Evolutionary conservation across 2,888 invertebrate genomes (phyloP).

Genomic region (Boloria selene): DNA sequence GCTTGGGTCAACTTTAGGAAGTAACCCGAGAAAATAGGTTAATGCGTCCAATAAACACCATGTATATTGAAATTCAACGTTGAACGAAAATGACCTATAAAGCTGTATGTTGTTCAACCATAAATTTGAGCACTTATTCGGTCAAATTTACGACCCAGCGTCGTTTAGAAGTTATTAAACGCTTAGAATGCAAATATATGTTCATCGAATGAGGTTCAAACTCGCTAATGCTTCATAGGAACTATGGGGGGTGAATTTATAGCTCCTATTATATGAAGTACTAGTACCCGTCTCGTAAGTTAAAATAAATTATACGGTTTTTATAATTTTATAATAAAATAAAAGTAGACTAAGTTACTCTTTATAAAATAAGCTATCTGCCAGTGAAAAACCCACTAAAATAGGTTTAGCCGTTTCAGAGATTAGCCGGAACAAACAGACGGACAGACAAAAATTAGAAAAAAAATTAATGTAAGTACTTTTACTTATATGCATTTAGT

Average conservation of each 20-base stretch:
- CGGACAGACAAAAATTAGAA: too few relatives aligned
- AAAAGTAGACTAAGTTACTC: too few relatives aligned
- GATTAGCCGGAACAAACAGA: too few relatives aligned
- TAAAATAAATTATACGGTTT: too few relatives aligned
- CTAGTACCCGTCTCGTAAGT: too few relatives aligned
- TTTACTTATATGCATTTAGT: too few relatives aligned
- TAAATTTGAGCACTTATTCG: constrained; percentile 40
- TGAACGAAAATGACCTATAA: constrained; percentile 35
- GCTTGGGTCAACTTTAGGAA: background rate
- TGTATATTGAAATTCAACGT: constrained; percentile 34
- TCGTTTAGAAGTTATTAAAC: constrained; percentile 47
- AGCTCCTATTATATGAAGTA: background rate
- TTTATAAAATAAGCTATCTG: too few relatives aligned
- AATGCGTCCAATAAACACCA: constrained; percentile 28
- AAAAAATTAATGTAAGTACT: too few relatives aligned
- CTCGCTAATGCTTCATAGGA: constrained; percentile 17
- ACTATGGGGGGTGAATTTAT: constrained; percentile 10
- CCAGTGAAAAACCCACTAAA: too few relatives aligned
- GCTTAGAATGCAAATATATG: constrained; percentile 47
- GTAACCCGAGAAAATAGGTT: constrained; percentile 13
- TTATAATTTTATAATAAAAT: too few relatives aligned
- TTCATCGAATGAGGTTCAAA: constrained; percentile 40
- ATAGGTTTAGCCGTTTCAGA: too few relatives aligned
- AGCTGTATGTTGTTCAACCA: constrained; percentile 31
- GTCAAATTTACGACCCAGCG: constrained; percentile 43